Percentiles rank a stretch among this genome's conserved stretches.
phyloP scores from a whole-genome alignment of 2,888 invertebrate species.

The Schizaphis graminum region DNA sequence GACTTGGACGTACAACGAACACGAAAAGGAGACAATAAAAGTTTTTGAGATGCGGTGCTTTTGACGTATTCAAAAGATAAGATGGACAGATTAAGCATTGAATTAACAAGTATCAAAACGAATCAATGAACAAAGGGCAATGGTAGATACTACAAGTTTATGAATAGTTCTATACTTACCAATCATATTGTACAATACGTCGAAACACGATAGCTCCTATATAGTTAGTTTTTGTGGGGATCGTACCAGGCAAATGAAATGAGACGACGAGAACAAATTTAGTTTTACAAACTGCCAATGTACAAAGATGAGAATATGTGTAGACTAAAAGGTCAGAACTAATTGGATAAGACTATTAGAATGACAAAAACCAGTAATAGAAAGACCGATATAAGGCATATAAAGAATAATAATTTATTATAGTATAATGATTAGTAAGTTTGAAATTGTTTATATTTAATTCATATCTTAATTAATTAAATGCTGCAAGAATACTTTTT shows the following conservation, averaged over 20 bases:
- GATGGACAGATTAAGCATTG: background rate
- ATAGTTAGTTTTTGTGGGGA: background rate
- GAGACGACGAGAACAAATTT: background rate
- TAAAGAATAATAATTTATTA: background rate
- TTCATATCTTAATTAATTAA: background rate
- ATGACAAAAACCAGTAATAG: background rate
- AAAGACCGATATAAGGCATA: background rate
- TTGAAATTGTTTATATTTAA: background rate
- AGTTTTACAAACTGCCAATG: background rate
- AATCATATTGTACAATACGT: too few relatives aligned
- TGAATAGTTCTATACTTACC: too few relatives aligned
- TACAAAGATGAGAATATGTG: background rate
- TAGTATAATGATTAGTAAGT: background rate
- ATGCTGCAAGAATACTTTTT: background rate
- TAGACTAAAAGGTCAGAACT: background rate
- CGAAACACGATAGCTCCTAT: background rate
- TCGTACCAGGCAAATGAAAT: background rate
- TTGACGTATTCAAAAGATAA: background rate
- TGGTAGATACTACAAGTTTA: background rate
- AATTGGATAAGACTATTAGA: background rate
- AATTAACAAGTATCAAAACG: background rate
- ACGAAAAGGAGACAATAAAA: background rate
- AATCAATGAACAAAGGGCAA: background rate
- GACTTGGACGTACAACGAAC: background rate
- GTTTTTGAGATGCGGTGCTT: background rate